Evolutionary conservation across 1,140 invertebrate genomes (phyloP).

Genomic region (Nasonia vitripennis): DNA sequence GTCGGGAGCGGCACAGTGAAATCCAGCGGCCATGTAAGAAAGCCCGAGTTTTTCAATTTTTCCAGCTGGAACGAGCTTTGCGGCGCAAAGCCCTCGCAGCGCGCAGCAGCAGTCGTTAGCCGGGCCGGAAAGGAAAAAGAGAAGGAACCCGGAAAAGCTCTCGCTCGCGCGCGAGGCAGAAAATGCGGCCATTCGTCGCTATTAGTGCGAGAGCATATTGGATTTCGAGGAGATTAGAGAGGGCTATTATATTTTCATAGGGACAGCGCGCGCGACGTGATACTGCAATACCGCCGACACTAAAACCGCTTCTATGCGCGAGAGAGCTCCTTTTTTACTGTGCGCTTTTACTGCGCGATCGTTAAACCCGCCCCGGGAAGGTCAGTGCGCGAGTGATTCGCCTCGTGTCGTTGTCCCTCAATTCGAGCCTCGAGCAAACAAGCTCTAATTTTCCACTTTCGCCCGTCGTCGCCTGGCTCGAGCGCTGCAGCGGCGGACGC

Average conservation of each 20-base stretch:
- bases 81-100: neutral
- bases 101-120: neutral
- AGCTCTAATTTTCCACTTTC: constrained; percentile 51
- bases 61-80: neutral
- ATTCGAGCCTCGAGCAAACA: constrained; percentile 46
- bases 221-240: constrained; percentile 49
- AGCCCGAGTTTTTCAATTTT: neutral
- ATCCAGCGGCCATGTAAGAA: neutral
- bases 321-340: constrained; percentile 37
- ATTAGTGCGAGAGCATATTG: constrained; percentile 51
- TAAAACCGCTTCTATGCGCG: constrained; percentile 38
- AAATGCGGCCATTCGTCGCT: constrained; percentile 20
- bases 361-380: constrained; percentile 37
- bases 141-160: neutral
- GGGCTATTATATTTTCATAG: constrained; percentile 51
- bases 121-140: neutral
- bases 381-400: constrained; percentile 46
- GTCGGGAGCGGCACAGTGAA: neutral
- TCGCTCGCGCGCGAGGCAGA: neutral
- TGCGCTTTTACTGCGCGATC: constrained; percentile 47
- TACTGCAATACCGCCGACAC: constrained; percentile 36
- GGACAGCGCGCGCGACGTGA: constrained; percentile 37
- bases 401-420: constrained; percentile 30
- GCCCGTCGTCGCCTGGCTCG: neutral
- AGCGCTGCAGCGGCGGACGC: neutral